Evolutionary conservation across 2,888 invertebrate species (phyloP), one percentile per base, ranked within the genome.

Genomic region (Drosophila silvestris): DNA sequence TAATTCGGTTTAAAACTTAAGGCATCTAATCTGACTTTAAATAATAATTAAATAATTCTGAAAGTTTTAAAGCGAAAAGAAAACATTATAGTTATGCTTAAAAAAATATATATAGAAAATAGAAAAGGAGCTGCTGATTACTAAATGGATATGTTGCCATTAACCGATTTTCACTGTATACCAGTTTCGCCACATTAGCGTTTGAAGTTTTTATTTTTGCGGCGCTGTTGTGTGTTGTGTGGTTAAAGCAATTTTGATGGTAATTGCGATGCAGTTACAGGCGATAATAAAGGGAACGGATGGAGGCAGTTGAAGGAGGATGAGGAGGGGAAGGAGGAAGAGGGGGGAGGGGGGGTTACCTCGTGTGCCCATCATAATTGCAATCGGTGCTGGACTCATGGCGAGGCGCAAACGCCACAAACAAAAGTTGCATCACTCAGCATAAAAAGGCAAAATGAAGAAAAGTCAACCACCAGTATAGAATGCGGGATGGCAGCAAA

Each of bases 401-500:
- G 60, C 51, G 39, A 47, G 41, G 61, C 59, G 54, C 65, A 77
- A 85, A 76, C 70, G 67, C 61, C 80, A 70, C 70, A 68, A 67
- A 80, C 50, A 74, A 83, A 83, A 88, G 83, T 88, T 86, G 85
- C 88, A 86, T 86, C 85, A 86, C 87, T 88, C 83, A 88, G 85
- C 85, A 82, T 54, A 81, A 85, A 77, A 77, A 74, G 74, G 81
- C 83, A 76, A 76, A 83, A 79, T 70, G 81, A 87, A 82, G 82
- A 86, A 82, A 90, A 91, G 91, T 92, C 91, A 92, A 92, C 86
- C 91, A 91, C 91, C 92, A 92, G 88, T 86, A 85, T 88, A 91
- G 92, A 91, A 92, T 92, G 92, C 91, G 91, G 85, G 85, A 87
- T 69, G 71, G 62, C 70, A 73, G 57, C 68, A 51, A 74, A 68